These are phyloP conservation scores for Austrofundulus limnaeus DNA, from an alignment of 2,113 vertebrate species.

Conservation along the genomic window DNA sequence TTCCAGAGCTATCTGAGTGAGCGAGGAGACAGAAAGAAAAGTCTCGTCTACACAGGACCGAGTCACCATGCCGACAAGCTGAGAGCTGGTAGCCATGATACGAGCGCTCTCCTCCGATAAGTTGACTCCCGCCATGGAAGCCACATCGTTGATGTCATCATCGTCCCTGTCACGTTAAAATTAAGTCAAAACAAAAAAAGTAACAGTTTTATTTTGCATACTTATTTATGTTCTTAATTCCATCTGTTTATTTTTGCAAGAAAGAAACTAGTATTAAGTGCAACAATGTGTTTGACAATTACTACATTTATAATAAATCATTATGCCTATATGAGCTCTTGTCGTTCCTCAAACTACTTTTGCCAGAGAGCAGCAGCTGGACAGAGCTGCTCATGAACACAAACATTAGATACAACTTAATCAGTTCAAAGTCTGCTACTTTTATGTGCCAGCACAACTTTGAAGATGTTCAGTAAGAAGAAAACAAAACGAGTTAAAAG, in stretches of 20 bases:
- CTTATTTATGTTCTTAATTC: too few relatives aligned
- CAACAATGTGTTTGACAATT: neutral
- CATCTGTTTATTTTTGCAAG: neutral
- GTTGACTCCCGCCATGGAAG: slow-evolving; percentile 93
- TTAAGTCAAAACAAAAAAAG: neutral
- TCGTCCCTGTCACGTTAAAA: slow-evolving; percentile 84
- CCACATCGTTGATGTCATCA: slow-evolving; percentile 92
- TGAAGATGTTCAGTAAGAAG: neutral
- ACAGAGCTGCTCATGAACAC: neutral
- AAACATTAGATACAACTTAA: too few relatives aligned
- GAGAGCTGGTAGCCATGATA: slow-evolving; percentile 91
- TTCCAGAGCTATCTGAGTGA: slow-evolving; percentile 87
- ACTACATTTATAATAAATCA: too few relatives aligned
- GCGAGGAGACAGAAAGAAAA: slow-evolving; percentile 84
- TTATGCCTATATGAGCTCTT: neutral
- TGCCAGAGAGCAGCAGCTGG: neutral
- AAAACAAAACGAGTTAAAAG: neutral
- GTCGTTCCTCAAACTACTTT: neutral
- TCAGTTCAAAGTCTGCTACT: too few relatives aligned
- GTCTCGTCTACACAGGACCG: slow-evolving; percentile 91
- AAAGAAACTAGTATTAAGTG: neutral
- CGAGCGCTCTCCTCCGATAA: slow-evolving; percentile 89
- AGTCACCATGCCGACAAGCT: slow-evolving; percentile 87
- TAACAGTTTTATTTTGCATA: neutral
- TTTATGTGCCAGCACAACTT: neutral